phyloP scores from a whole-genome alignment of 2,113 vertebrate genomes.

The Halcyon malimbica region DNA sequence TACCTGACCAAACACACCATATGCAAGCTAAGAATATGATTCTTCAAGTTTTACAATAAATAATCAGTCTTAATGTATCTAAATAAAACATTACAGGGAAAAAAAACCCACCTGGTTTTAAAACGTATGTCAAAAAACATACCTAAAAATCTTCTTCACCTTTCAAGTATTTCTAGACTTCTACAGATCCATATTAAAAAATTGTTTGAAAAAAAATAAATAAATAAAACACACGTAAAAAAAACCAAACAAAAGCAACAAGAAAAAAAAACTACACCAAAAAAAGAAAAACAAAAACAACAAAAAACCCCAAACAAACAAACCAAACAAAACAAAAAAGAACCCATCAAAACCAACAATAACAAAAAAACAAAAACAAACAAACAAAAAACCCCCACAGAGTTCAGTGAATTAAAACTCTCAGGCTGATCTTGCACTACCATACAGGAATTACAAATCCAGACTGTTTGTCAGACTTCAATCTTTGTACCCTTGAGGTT shows the following conservation, averaged over 20 bases:
- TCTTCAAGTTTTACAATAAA: neutral
- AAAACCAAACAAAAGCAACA: too few relatives aligned
- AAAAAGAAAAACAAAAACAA: too few relatives aligned
- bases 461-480: neutral
- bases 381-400: neutral
- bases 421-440: neutral
- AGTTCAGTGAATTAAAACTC: neutral
- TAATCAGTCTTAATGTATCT: neutral
- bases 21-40: neutral
- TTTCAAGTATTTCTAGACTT: neutral
- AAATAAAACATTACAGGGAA: neutral
- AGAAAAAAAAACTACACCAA: too few relatives aligned
- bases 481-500: neutral
- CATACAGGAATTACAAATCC: neutral
- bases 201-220: neutral
- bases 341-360: too few relatives aligned
- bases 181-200: neutral
- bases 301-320: too few relatives aligned
- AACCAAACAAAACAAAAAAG: too few relatives aligned
- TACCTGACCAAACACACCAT: neutral
- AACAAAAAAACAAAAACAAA: neutral
- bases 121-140: neutral
- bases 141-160: neutral
- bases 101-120: neutral
- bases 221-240: too few relatives aligned